Percentiles rank a stretch among this genome's conserved stretches.
Evolutionary conservation across 2,113 vertebrate species (phyloP).

Genomic region (Carettochelys insculpta): DNA sequence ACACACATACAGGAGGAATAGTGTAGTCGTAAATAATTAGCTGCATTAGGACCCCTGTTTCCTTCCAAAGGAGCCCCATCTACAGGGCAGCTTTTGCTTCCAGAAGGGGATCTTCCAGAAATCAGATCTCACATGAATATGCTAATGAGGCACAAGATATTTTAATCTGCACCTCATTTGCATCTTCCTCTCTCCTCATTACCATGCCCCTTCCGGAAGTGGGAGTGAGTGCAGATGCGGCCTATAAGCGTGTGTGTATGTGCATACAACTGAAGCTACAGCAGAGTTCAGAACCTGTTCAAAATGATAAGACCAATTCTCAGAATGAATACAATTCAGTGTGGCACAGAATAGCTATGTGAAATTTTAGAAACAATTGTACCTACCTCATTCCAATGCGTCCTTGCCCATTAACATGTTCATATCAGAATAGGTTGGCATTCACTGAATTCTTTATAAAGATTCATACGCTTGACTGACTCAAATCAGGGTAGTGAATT

Average conservation of each 20-base stretch:
- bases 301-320: not conserved
- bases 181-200: too few relatives aligned
- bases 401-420: constrained; percentile 9
- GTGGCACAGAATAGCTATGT: not conserved
- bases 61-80: too few relatives aligned
- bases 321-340: not conserved
- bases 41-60: too few relatives aligned
- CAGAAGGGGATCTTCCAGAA: too few relatives aligned
- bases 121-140: too few relatives aligned
- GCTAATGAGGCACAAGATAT: too few relatives aligned
- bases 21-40: not conserved
- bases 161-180: too few relatives aligned
- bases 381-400: fast-evolving
- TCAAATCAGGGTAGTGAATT: not conserved
- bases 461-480: not conserved
- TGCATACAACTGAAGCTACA: not conserved
- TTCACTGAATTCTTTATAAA: not conserved
- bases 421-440: not conserved
- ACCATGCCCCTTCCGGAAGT: too few relatives aligned
- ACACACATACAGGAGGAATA: not conserved
- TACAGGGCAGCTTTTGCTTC: too few relatives aligned
- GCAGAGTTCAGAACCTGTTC: not conserved
- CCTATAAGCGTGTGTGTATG: not conserved
- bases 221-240: too few relatives aligned
- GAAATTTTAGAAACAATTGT: not conserved